A percentile compares a stretch with the other conserved stretches of the same genome.
Evolutionary conservation across 2,797 vertebrate genomes (phyloP).

Genomic region (Diplodus sargus): DNA sequence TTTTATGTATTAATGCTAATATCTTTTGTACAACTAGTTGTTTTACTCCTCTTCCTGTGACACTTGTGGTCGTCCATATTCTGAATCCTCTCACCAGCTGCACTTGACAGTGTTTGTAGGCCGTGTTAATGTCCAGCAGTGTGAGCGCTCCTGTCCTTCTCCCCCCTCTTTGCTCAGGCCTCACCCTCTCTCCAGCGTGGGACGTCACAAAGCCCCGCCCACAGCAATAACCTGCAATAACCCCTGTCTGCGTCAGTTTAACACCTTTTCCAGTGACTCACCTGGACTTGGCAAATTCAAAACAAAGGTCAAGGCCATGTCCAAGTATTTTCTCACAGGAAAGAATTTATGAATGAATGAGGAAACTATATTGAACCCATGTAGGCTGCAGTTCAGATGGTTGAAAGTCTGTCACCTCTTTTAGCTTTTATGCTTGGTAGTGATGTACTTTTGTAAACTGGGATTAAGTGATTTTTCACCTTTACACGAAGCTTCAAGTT

Average conservation of each 20-base stretch:
- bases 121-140: background rate
- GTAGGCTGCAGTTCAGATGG: background rate
- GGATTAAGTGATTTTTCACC: too few species aligned
- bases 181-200: slow-evolving; percentile 39
- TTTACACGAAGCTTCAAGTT: too few species aligned
- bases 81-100: too few species aligned
- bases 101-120: background rate
- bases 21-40: too few species aligned
- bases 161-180: slow-evolving; percentile 19
- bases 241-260: slow-evolving; percentile 53
- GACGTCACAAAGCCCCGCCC: slow-evolving; percentile 37
- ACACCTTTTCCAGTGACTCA: slow-evolving; percentile 34
- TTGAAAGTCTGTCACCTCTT: too few species aligned
- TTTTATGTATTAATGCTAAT: too few species aligned
- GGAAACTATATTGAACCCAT: background rate
- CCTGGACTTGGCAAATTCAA: slow-evolving; percentile 21
- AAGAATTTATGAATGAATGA: too few species aligned
- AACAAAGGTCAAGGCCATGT: slow-evolving; percentile 27
- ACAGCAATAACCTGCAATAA: slow-evolving; percentile 72
- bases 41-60: too few species aligned
- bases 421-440: too few species aligned
- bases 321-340: background rate
- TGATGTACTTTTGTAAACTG: too few species aligned
- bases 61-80: too few species aligned
- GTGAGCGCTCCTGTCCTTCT: background rate